Evolutionary conservation across 2,888 invertebrate species (phyloP), one percentile per base, ranked within the genome.

Genomic region (Plutella xylostella): DNA sequence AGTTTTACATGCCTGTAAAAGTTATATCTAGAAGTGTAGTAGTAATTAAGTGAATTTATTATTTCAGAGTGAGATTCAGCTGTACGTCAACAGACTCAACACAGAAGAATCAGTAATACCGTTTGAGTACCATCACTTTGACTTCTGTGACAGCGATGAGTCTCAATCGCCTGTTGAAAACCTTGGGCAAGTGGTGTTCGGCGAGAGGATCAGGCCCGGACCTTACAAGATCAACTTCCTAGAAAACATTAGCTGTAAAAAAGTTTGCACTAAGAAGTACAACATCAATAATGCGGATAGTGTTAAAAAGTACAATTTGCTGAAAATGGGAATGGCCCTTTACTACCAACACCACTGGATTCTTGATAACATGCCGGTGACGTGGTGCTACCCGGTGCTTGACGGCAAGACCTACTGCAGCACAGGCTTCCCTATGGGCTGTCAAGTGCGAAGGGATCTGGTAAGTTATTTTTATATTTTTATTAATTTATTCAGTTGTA

Each of bases 271-370:
- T 0, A 96, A 91, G 69, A 79, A 65, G 0, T 98, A 98, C 65
- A 84, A 77, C 31, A 88, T 87, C 0, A 88, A 88, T 0, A 86
- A 89, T 53, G 68, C 86, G 1, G 88, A 88, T 11, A 86, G 90
- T 40, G 85, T 87, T 37, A 88, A 89, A 50, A 91, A 90, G 57
- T 74, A 99, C 58, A 90, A 92, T 60, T 88, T 92, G 14, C 82
- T 99, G 47, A 92, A 93, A 69, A 93, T 93, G 79, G 98, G 97
- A 48, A 96, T 97, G 86, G 91, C 92, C 48, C 85, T 97, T 44
- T 98, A 98, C 72, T 99, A 99, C 73, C 96, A 98, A 61, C 98
- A 99, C 76, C 98, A 99, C 73, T 99, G 98, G 98, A 95, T 96
- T 60, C 88, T 95, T 51, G 99, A 99, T 77, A 99, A 99, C 70